A percentile compares a stretch with the other conserved stretches of the same genome.
These are phyloP conservation scores for Columba guinea DNA, from an alignment of 2,797 vertebrate species.

Conservation along the genomic window DNA sequence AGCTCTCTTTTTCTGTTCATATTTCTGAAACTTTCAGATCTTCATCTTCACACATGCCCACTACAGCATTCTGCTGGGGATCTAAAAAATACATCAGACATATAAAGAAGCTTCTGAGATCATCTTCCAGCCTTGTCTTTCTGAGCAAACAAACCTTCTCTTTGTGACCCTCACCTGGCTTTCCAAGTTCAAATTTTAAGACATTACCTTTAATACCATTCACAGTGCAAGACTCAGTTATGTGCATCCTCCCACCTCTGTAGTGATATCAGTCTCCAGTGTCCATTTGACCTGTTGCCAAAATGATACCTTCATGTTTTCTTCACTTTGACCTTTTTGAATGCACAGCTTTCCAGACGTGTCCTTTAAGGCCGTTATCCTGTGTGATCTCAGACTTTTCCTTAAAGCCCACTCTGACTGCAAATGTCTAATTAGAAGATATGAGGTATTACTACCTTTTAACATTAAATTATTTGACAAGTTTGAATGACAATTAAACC, in stretches of 20 bases:
- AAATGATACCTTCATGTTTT: background rate
- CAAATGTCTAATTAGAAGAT: background rate
- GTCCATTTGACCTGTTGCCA: background rate
- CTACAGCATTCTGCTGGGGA: constrained; percentile 1
- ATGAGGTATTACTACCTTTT: background rate
- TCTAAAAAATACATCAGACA: constrained; percentile 12
- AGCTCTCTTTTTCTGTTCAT: constrained; percentile 21
- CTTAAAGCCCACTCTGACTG: background rate
- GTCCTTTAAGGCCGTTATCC: background rate
- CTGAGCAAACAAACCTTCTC: background rate
- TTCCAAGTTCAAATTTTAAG: background rate
- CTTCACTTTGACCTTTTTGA: background rate
- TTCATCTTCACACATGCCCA: constrained; percentile 51
- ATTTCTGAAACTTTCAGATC: constrained; percentile 43
- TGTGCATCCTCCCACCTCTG: background rate
- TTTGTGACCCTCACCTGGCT: background rate
- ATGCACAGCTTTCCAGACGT: background rate
- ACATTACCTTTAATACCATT: background rate
- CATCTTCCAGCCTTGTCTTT: background rate
- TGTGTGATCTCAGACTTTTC: background rate
- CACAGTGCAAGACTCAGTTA: background rate
- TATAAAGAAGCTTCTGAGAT: constrained; percentile 1
- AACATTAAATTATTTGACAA: background rate
- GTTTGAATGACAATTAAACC: background rate
- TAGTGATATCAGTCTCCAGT: background rate